Evolutionary conservation across 1,140 invertebrate species (phyloP), one percentile per base, ranked within the genome.

Genomic region (Patella vulgata): DNA sequence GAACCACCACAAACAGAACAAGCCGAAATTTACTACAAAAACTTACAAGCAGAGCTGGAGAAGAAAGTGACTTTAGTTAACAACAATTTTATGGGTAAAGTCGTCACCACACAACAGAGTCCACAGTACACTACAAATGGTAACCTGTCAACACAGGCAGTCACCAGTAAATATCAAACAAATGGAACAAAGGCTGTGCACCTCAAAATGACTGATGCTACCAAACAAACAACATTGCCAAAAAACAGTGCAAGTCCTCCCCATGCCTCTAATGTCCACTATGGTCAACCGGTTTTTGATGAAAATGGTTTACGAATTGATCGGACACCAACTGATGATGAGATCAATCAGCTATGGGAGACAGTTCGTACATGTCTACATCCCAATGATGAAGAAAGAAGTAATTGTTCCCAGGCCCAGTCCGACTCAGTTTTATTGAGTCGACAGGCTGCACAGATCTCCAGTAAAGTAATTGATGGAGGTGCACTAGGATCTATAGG

Each of bases 311-410:
- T 80, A 58, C 54, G 74, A 40, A 77, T 79, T 53, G 80, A 82
- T 58, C 52, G 74, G 27, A 83, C 82, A 1, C 82, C 82, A 9
- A 83, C 82, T 17, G 82, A 83, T 61, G 82, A 80, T 30, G 82
- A 83, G 55, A 83, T 83, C 14, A 81, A 81, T 63, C 76, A 70
- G 55, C 58, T 83, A 21, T 83, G 82, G 82, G 75, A 82, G 30
- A 82, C 81, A 58, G 78, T 83, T 28, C 60, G 78, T 5, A 75
- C 59, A 25, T 82, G 80, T 58, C 63, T 83, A 21, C 66, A 76
- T 59, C 50, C 71, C 30, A 73, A 65, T 36, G 55, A 44, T 6
- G 54, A 62, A 3, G 28, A 8, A 43, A 51, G 23, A 52, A 46
- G 17, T 21, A 39, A 1, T 21, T 4, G 11, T 3, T 23, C 12